These are phyloP conservation scores for Papilio xuthus DNA, from an alignment of 1,140 invertebrate species.

Conservation along the genomic window DNA sequence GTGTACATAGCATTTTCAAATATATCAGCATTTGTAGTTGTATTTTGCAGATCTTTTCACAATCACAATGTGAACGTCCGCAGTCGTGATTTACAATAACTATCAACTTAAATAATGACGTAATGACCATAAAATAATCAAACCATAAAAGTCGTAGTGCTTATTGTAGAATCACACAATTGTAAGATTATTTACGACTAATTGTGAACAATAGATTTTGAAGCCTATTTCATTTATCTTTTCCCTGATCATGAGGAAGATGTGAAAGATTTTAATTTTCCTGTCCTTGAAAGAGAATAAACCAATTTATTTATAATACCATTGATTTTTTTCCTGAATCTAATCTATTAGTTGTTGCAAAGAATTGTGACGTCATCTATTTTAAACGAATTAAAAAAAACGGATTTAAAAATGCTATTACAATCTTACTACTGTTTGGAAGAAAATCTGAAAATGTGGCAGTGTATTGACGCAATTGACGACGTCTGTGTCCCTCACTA, in stretches of 20 bases:
- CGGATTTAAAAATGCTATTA: no score
- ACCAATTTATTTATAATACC: slow-evolving; percentile 8
- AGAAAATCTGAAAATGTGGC: no score
- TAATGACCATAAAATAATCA: background rate
- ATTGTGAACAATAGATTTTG: background rate
- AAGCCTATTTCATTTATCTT: background rate
- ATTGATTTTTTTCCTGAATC: background rate
- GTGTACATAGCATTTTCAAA: no score
- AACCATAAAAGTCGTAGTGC: background rate
- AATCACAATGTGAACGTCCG: background rate
- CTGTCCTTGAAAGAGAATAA: background rate
- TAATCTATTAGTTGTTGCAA: background rate
- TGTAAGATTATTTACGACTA: background rate
- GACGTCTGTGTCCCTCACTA: no score
- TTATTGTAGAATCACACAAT: background rate
- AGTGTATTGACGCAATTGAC: no score
- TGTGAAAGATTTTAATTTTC: background rate
- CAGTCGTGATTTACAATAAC: background rate
- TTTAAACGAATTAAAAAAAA: background rate
- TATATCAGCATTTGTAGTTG: no score
- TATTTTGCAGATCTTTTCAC: no score
- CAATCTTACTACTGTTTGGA: no score
- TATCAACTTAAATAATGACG: background rate
- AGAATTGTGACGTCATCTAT: background rate
- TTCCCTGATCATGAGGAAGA: slow-evolving; percentile 10